Base-by-base conservation (phyloP, 2,113 vertebrate species). In the Dasypus novemcinctus region DNA sequence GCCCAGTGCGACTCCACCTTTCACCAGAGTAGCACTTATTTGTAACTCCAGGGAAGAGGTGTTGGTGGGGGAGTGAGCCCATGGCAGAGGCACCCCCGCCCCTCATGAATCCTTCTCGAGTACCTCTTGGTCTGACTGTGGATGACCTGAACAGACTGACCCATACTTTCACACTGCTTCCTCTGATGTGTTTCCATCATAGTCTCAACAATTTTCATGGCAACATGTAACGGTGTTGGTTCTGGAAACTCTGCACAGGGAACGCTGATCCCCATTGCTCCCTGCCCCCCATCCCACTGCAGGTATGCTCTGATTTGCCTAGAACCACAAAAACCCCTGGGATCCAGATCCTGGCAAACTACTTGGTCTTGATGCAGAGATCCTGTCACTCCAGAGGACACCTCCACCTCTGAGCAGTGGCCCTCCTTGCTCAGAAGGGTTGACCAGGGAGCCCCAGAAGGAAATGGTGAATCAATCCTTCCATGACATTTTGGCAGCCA, bases 221-320 rank as follows among this genome's bases (percentile, higher is more conserved):
- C 64, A 49, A 80, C 15, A 10, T 49, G 41, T 46, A 38, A 52
- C 52, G 18, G 54, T 18, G 29, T 13, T 31, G 36, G 2, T 49
- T 54, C 38, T 27, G n/a, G 83, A 80, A 61, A 54, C 31, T 63
- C 36, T 52, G 46, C 36, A 20, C 23, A 23, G 64, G 83, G 59
- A 72, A 36, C 9, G 57, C 10, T 29, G 31, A 29, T 57, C 36
- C 27, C 38, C 29, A 1, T 20, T 20, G 20, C 21, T 76, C 38
- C 31, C 12, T 31, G 66, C 5, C 2, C 2, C 64, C 25, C 29
- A 2, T 41, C 8, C 23, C 15, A 29, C 43, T 0, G 0, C 2
- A 57, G 4, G 54, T 54, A 21, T 59, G 76, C 25, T 90, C 27
- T 63, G 72, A 71, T 49, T 38, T 82, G 36, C 20, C 68, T 41